Evolutionary conservation across 92 coral and sea anemone genomes (phyloP).

Genomic region (Phymanthus crucifer): DNA sequence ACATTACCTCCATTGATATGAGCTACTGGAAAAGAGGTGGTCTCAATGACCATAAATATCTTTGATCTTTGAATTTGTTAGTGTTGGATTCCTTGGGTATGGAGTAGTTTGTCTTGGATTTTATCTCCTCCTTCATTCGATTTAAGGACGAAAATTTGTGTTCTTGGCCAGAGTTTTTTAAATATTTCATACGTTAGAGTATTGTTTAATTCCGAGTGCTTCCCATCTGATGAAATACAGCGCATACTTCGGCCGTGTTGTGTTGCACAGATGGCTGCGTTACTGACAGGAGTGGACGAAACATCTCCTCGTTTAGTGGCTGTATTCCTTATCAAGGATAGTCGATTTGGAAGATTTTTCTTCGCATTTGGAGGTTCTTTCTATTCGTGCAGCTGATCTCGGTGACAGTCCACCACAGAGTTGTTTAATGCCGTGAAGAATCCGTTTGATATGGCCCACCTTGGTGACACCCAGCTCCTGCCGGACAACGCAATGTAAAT

Average conservation of each 20-base stretch:
- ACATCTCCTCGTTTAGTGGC: constrained; percentile 43
- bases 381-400: constrained; percentile 71
- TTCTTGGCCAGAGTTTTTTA: neutral
- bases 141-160: neutral
- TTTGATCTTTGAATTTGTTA: neutral
- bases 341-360: constrained; percentile 64
- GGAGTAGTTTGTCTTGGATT: neutral
- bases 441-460: constrained; percentile 89
- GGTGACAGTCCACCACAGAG: constrained; percentile 95
- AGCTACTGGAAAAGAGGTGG: neutral
- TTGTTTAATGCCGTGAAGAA: constrained; percentile 79
- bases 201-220: neutral
- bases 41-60: constrained; percentile 4
- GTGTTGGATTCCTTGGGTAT: neutral
- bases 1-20: too few relatives aligned
- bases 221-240: neutral
- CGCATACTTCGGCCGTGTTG: neutral
- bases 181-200: neutral
- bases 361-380: constrained; percentile 75
- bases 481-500: neutral
- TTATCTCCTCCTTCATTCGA: neutral
- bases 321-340: constrained; percentile 70
- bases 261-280: neutral
- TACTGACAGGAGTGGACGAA: neutral
- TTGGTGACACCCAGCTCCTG: constrained; percentile 89